Evolutionary conservation across 1,140 invertebrate species (phyloP).

Genomic region (Dinothrombium tinctorium): DNA sequence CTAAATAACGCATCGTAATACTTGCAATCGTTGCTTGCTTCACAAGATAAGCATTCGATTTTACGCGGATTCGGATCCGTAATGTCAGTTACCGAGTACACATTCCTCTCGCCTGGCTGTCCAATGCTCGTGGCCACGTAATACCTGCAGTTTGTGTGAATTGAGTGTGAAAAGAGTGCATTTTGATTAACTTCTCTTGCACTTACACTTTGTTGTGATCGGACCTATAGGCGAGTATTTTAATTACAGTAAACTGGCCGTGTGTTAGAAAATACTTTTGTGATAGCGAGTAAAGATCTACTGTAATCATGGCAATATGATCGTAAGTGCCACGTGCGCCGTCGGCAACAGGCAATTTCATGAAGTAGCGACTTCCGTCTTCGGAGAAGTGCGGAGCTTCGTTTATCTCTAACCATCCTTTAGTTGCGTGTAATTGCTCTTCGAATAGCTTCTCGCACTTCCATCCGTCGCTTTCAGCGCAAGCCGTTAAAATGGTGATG

Average conservation of each 20-base stretch:
- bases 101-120: not conserved
- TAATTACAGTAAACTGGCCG: slow-evolving; percentile 46
- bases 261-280: slow-evolving; percentile 32
- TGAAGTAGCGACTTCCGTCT: slow-evolving; percentile 19
- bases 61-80: not conserved
- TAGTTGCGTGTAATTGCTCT: slow-evolving; percentile 14
- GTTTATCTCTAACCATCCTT: slow-evolving; percentile 40
- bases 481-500: slow-evolving; percentile 21
- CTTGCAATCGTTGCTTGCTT: not conserved
- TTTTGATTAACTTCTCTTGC: not conserved
- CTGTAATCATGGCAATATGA: slow-evolving; percentile 26
- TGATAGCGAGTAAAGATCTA: slow-evolving; percentile 15
- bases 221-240: slow-evolving; percentile 51
- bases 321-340: slow-evolving; percentile 30
- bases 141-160: not conserved
- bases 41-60: slow-evolving; percentile 1
- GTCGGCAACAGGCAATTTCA: slow-evolving; percentile 33
- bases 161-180: not conserved
- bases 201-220: slow-evolving; percentile 36
- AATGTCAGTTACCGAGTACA: not conserved
- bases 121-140: not conserved
- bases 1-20: slow-evolving; percentile 1
- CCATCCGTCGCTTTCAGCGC: slow-evolving; percentile 15
- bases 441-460: slow-evolving; percentile 10
- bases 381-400: slow-evolving; percentile 25